A percentile compares a stretch with the other conserved stretches of the same genome.
Evolutionary conservation across 1,140 invertebrate genomes (phyloP).

Genomic region (Mamestra configurata): DNA sequence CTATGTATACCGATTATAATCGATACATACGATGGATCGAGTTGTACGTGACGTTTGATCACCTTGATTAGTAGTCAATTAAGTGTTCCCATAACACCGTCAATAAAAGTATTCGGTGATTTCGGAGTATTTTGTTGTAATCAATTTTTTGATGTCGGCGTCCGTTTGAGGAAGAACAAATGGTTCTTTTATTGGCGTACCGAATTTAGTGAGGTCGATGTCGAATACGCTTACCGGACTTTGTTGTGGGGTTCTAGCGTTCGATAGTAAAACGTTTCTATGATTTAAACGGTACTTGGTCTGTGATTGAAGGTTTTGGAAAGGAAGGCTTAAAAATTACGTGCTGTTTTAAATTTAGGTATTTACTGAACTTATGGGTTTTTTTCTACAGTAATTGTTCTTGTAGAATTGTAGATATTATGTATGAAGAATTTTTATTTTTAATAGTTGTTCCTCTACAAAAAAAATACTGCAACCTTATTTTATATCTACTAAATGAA

Average conservation of each 20-base stretch:
- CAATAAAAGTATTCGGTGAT: constrained; percentile 84
- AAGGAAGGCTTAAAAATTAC: background rate
- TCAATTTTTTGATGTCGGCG: constrained; percentile 83
- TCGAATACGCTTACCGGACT: constrained; percentile 64
- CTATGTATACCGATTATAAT: constrained; percentile 40
- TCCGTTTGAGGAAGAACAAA: constrained; percentile 81
- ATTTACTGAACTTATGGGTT: background rate
- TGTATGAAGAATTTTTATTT: too few relatives aligned
- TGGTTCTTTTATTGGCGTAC: constrained; percentile 84
- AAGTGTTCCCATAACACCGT: constrained; percentile 80
- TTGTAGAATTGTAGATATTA: too few relatives aligned
- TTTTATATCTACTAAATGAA: too few relatives aligned
- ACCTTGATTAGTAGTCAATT: constrained; percentile 85
- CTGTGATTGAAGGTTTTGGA: background rate
- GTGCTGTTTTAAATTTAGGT: background rate
- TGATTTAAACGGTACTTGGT: background rate
- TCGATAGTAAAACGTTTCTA: constrained; percentile 10
- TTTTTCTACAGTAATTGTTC: too few relatives aligned
- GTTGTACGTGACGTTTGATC: constrained; percentile 47
- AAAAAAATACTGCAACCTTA: too few relatives aligned
- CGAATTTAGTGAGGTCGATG: constrained; percentile 81
- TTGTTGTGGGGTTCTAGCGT: constrained; percentile 55
- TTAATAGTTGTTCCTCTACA: too few relatives aligned
- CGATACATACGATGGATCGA: constrained; percentile 16
- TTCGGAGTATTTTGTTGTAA: constrained; percentile 85